Evolutionary conservation across 2,888 invertebrate genomes (phyloP).

Genomic region (Sericinus montela): DNA sequence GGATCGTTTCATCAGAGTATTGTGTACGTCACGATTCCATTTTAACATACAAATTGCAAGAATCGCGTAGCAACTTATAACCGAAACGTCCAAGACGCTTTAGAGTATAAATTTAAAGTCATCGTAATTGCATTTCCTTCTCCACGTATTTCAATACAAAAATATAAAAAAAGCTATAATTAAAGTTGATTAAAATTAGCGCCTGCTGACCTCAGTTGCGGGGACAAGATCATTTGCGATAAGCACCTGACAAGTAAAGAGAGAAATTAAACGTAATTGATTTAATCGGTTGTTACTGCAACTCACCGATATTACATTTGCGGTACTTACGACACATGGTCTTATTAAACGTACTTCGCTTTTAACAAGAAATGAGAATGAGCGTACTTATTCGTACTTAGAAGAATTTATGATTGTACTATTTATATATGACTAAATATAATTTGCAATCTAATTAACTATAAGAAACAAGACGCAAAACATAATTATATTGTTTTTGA

Average conservation of each 20-base stretch:
- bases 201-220: conserved; percentile 14
- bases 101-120: conserved; percentile 15
- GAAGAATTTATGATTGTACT: too few relatives aligned
- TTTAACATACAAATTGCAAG: conserved; percentile 10
- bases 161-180: conserved; percentile 14
- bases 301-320: conserved; percentile 1
- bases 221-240: conserved; percentile 19
- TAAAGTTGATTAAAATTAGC: conserved; percentile 21
- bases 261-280: conserved; percentile 20
- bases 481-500: too few relatives aligned
- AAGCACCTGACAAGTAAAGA: conserved; percentile 17
- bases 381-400: neutral
- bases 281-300: conserved; percentile 17
- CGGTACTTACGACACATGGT: neutral
- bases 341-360: conserved; percentile 3
- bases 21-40: neutral
- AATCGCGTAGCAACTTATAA: neutral
- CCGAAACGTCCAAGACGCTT: neutral
- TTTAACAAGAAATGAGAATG: conserved; percentile 2
- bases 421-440: too few relatives aligned
- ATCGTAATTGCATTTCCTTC: conserved; percentile 14
- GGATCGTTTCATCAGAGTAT: neutral
- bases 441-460: too few relatives aligned
- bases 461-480: too few relatives aligned
- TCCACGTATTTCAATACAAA: conserved; percentile 12